Conservation (phyloP, 2,797 vertebrate genomes). For the Pagetopsis macropterus region DNA sequence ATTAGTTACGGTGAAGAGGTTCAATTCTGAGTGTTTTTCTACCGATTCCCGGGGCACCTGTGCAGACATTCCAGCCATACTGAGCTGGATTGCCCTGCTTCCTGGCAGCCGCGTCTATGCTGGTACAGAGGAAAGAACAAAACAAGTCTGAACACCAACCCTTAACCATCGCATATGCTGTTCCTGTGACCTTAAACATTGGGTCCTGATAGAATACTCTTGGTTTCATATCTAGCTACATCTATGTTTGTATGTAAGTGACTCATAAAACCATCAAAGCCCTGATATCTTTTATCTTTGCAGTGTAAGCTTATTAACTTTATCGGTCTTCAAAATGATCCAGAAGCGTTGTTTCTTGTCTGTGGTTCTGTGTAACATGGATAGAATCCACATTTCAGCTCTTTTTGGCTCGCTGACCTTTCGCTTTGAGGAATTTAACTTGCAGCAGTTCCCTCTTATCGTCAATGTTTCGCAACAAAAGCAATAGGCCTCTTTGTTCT, state of each 20-base stretch:
- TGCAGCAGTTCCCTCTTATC: constrained; percentile 73
- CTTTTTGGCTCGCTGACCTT: constrained; percentile 57
- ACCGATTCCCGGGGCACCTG: constrained; percentile 58
- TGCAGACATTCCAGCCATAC: constrained; percentile 74
- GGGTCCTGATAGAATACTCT: constrained; percentile 14
- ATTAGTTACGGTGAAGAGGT: constrained; percentile 52
- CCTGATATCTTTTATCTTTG: neutral
- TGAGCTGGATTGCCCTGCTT: constrained; percentile 61
- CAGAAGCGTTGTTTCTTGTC: constrained; percentile 21
- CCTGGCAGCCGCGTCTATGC: constrained; percentile 36
- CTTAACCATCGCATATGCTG: constrained; percentile 16
- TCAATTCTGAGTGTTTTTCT: constrained; percentile 46
- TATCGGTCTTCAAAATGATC: constrained; percentile 2
- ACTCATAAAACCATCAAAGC: constrained; percentile 6
- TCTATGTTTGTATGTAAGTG: neutral
- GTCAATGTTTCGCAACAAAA: constrained; percentile 63
- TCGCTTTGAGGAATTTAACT: constrained; percentile 53
- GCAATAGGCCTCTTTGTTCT: constrained; percentile 57
- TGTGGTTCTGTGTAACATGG: constrained; percentile 14
- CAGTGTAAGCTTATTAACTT: constrained; percentile 26
- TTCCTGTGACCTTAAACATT: constrained; percentile 12
- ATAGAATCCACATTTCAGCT: constrained; percentile 49
- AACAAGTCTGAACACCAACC: constrained; percentile 8
- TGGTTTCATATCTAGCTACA: constrained; percentile 14
- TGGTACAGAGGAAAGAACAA: constrained; percentile 6